Conservation (phyloP, 2,888 invertebrate genomes). For the Pollenia angustigena region DNA sequence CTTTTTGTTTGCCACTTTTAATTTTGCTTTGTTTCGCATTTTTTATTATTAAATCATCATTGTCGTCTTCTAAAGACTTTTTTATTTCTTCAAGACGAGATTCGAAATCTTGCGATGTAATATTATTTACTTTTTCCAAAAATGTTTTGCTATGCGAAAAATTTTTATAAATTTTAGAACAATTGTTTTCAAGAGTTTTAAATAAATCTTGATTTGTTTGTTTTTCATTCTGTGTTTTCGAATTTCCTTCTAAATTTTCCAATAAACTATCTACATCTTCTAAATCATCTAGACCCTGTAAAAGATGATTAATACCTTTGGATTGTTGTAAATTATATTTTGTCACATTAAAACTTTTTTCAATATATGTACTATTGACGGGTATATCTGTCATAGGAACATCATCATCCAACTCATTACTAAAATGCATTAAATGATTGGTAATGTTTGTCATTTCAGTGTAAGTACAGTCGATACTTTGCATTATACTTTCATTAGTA, state of each 20-base stretch:
- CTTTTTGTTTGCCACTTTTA: no score
- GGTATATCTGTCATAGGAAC: neutral
- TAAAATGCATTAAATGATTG: neutral
- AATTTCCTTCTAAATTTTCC: slow-evolving; percentile 40
- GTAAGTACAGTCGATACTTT: neutral
- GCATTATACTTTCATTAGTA: neutral
- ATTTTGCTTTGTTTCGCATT: neutral
- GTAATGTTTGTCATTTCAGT: neutral
- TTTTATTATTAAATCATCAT: no score
- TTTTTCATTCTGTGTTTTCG: neutral
- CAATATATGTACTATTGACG: neutral
- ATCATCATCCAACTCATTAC: neutral
- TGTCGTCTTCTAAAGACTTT: neutral
- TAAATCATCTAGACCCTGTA: slow-evolving; percentile 39
- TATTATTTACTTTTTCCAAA: neutral
- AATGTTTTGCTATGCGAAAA: neutral
- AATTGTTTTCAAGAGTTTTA: no score
- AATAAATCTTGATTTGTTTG: neutral
- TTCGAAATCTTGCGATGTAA: neutral
- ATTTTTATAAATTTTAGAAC: no score
- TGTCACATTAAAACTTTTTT: neutral
- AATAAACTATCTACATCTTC: slow-evolving; percentile 51
- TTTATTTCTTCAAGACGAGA: neutral
- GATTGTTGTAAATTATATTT: neutral
- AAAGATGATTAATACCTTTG: slow-evolving; percentile 7